phyloP scores from a whole-genome alignment of 2,888 invertebrate species.

The Diaperis boleti region DNA sequence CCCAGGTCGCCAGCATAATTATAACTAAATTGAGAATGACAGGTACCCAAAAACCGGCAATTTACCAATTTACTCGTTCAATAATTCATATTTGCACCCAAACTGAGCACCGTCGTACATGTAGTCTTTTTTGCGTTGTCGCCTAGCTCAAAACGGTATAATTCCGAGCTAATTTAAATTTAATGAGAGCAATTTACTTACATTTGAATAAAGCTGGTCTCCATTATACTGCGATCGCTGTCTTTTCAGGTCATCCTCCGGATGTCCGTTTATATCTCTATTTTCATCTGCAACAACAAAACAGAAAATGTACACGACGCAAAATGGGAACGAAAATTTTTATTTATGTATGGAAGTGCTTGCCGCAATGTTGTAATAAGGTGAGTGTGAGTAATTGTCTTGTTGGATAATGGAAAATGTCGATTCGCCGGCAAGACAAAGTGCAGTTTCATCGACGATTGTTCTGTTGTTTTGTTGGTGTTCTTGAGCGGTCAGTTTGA shows the following conservation, averaged over 20 bases:
- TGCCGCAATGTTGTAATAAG: slow-evolving; percentile 15
- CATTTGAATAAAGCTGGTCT: slow-evolving; percentile 90
- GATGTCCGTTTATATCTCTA: slow-evolving; percentile 88
- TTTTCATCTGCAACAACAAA: slow-evolving; percentile 79
- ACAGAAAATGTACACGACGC: slow-evolving; percentile 32
- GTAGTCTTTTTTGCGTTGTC: slow-evolving; percentile 7
- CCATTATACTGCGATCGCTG: slow-evolving; percentile 90
- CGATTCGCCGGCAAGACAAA: slow-evolving; percentile 27
- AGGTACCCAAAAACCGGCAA: not conserved
- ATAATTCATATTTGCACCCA: slow-evolving; percentile 15
- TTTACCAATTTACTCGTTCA: not conserved
- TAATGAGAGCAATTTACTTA: slow-evolving; percentile 68
- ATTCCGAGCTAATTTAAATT: slow-evolving; percentile 44
- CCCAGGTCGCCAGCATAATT: not conserved
- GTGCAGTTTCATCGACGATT: slow-evolving; percentile 36
- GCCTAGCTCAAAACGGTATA: slow-evolving; percentile 23
- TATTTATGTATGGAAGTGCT: slow-evolving; percentile 17
- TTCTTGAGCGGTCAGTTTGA: slow-evolving; percentile 42
- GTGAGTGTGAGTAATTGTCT: slow-evolving; percentile 23
- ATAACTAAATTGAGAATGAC: not conserved
- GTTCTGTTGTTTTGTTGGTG: slow-evolving; percentile 38
- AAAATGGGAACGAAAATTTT: slow-evolving; percentile 16
- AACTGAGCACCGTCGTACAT: slow-evolving; percentile 3
- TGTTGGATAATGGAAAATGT: slow-evolving; percentile 32
- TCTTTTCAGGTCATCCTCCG: slow-evolving; percentile 89